Base-by-base conservation (phyloP, 2,113 vertebrate species). In the Semicossyphus pulcher region DNA sequence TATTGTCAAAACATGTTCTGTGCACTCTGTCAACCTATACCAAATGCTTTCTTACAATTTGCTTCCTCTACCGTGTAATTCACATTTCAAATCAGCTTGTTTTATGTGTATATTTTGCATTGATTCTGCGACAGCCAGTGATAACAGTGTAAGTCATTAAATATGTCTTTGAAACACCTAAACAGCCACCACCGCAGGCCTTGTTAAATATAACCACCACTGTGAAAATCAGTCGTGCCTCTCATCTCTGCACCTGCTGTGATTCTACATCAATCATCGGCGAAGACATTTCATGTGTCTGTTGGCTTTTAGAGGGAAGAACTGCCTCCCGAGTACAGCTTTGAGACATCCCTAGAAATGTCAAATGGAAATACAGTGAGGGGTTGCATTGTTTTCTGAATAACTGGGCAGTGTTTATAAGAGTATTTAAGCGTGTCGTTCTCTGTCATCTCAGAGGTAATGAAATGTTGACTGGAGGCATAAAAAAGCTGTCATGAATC, bases 161-260 rank as follows among this genome's bases (percentile, higher is more conserved):
- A 41, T 52, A 21, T 8, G n/a, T 49, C 54, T 52, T 41, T 36
- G n/a, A 57, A 47, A 68, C 57, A 62, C 16, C 18, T 20, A 48
- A 39, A 31, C 51, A 58, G 34, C 39, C 42, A 77, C 49, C 41
- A 57, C 41, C 34, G 36, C 58, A 23, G 16, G 23, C 23, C 53
- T 76, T 23, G 23, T 65, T 81, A 53, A 59, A 52, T 54, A 29
- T 26, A 25, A 41, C 16, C 53, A 54, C 37, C 60, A 48, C 59
- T 71, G 65, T 59, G 72, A 57, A 65, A 57, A 53, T 32, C 36
- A 59, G 29, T 26, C 25, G 20, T 15, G 37, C 32, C 4, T 25
- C 39, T 21, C 28, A 28, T 65, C 62, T 54, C 11, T 3, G 29
- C 58, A 12, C 41, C 56, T 18, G 11, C 61, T 67, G 79, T 9